Evolutionary conservation across 2,113 vertebrate genomes (phyloP), one percentile per base, ranked within the genome.

Genomic region (Melanerpes aurifrons): DNA sequence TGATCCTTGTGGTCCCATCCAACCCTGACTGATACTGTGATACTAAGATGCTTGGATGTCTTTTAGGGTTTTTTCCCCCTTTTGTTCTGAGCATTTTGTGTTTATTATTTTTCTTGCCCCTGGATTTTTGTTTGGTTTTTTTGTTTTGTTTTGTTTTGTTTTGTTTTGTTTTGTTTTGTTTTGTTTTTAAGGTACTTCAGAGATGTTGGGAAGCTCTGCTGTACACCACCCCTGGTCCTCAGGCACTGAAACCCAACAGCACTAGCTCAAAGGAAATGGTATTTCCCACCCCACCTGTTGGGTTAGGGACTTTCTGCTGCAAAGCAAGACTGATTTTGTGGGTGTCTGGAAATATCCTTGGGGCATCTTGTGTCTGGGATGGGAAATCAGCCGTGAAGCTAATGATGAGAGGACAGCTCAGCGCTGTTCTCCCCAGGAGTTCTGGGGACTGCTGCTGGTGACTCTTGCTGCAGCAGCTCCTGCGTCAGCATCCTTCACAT

Each of bases 401-500:
- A 10, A 21, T 17, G 80, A 25, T 0, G 5, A 53, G 32, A 88
- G 80, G 80, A 17, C 43, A 26, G 3, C 1, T 21, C 57, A 47
- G 81, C 73, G 8, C 58, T 16, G 2, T 43, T 74, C 28, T 78
- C 58, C 56, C 62, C 29, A 15, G 63, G 16, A 54, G 43, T 14
- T 66, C 66, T 0, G 0, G 53, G 58, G 40, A 54, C 0, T 8
- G 64, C 15, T 63, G 78, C 71, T 1, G 22, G 73, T 67, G 82
- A 54, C 83, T 86, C 79, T n/a, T 1, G 1, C 57, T 83, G 54
- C 77, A 63, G 78, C 66, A 71, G 62, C 85, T 90, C 70, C 87
- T 80, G 76, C 40, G 50, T 96, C 94, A 94, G 94, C 95, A 94
- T 93, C 94, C 89, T 93, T 90, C 59, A 57, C 68, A 82, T 68